Percentiles rank a stretch among this genome's conserved stretches.
phyloP scores from a whole-genome alignment of 2,888 invertebrate genomes.

The Molorchus minor region DNA sequence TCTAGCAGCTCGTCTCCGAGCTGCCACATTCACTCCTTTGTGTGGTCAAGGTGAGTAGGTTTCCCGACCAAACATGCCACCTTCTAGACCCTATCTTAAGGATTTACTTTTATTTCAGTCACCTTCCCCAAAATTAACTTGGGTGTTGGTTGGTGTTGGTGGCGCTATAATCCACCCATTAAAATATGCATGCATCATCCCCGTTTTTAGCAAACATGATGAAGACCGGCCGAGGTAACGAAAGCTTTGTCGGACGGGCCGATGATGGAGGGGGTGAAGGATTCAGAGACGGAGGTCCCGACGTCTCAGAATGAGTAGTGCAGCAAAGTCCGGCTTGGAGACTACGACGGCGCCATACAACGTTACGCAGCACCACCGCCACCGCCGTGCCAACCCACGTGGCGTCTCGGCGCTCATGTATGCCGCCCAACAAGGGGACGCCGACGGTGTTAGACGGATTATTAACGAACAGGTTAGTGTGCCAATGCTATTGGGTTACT shows the following conservation, averaged over 20 bases:
- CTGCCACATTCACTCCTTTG: too few species aligned
- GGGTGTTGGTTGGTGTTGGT: too few species aligned
- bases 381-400: slow-evolving; percentile 31
- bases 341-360: slow-evolving; percentile 14
- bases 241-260: slow-evolving; percentile 12
- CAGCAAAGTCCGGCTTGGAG: slow-evolving; percentile 36
- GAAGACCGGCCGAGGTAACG: slow-evolving; percentile 10
- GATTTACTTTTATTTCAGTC: too few species aligned
- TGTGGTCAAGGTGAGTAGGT: too few species aligned
- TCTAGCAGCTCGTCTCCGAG: too few species aligned
- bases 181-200: too few species aligned
- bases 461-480: slow-evolving; percentile 79
- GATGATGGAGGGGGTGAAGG: slow-evolving; percentile 19
- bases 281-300: slow-evolving; percentile 32
- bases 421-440: slow-evolving; percentile 89
- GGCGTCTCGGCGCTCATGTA: slow-evolving; percentile 89
- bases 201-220: slow-evolving; percentile 13
- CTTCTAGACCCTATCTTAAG: too few species aligned
- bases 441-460: slow-evolving; percentile 77
- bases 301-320: slow-evolving; percentile 44
- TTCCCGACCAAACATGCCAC: too few species aligned
- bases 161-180: too few species aligned
- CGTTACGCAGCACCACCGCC: slow-evolving; percentile 7
- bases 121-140: too few species aligned
- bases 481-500: slow-evolving; percentile 15